These are phyloP conservation scores for Lucilia cuprina DNA, from an alignment of 1,140 invertebrate species.

Conservation along the genomic window DNA sequence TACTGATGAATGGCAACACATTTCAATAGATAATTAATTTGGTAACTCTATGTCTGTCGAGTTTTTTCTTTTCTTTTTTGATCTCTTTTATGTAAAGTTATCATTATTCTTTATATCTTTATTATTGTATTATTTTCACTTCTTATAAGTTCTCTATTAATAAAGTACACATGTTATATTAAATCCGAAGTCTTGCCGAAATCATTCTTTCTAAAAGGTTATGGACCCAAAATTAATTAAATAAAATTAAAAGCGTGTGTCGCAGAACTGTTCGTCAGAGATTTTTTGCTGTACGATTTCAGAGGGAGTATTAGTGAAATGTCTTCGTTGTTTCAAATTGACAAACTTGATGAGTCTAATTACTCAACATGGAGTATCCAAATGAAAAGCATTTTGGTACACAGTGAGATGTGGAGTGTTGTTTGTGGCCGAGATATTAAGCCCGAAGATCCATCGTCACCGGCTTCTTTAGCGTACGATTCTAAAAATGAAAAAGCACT, in stretches of 20 bases:
- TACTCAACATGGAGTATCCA: background rate
- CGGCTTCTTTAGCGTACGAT: conserved; percentile 1
- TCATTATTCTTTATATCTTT: no score
- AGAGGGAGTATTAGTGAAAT: background rate
- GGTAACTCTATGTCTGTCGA: conserved; percentile 40
- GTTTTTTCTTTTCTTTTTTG: conserved; percentile 37
- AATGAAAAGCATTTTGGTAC: background rate
- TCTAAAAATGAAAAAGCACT: background rate
- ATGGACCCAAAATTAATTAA: no score
- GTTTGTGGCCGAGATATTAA: no score
- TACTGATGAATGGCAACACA: conserved; percentile 30
- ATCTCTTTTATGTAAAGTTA: no score
- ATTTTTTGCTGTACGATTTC: background rate
- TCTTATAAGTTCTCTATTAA: no score
- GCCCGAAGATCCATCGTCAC: background rate
- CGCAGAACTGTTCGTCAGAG: background rate
- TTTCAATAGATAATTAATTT: background rate
- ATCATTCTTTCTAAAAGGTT: no score
- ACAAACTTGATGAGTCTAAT: background rate
- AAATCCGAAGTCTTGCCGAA: no score
- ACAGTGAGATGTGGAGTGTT: background rate
- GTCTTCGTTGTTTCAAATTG: background rate
- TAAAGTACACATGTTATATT: no score
- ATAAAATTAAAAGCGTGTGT: background rate
- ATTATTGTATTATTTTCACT: no score